phyloP scores from a whole-genome alignment of 2,797 vertebrate species.

The Melanotaenia pygmaea region DNA sequence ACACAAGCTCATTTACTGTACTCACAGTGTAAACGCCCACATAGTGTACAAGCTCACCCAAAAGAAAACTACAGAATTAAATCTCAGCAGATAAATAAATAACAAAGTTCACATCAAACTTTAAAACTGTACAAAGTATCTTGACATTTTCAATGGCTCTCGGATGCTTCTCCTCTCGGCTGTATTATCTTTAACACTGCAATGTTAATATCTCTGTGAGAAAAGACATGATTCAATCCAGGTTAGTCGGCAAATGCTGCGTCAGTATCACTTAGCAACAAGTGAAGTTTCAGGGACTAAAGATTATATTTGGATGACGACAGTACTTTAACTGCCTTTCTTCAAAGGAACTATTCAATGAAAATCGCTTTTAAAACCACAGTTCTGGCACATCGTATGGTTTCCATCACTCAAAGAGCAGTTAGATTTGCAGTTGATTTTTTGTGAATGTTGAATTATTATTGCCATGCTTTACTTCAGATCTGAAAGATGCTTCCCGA shows the following conservation, averaged over 20 bases:
- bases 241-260: conserved; percentile 3
- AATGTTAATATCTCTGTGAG: conserved; percentile 2
- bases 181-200: conserved; percentile 1
- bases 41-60: neutral
- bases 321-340: neutral
- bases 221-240: neutral
- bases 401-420: neutral
- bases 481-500: neutral
- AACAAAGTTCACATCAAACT: conserved; percentile 25
- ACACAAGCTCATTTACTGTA: conserved; percentile 22
- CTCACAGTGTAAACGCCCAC: conserved; percentile 42
- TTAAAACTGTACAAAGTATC: neutral
- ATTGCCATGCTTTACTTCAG: neutral
- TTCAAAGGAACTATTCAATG: neutral
- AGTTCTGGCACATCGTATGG: neutral
- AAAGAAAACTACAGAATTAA: conserved; percentile 23
- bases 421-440: neutral
- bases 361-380: neutral
- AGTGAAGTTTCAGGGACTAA: conserved; percentile 11
- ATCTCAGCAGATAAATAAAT: conserved; percentile 26
- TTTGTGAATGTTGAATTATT: neutral
- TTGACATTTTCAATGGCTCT: neutral
- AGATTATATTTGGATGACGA: neutral
- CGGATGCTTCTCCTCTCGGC: neutral
- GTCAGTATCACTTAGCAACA: conserved; percentile 42